phyloP scores from a whole-genome alignment of 2,797 vertebrate species.

The Tadarida brasiliensis region DNA sequence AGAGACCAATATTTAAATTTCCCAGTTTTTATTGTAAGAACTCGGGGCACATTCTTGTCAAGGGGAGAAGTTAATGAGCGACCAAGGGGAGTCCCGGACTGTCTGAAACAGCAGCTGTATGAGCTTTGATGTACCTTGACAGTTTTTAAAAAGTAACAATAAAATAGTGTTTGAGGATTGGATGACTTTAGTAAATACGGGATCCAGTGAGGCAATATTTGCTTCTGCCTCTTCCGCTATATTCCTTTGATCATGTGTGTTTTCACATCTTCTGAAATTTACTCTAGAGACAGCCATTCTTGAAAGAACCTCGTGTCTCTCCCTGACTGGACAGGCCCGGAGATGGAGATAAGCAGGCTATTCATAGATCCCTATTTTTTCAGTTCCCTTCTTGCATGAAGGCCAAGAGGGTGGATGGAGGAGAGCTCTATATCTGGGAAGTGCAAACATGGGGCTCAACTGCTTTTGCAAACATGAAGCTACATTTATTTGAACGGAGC shows the following conservation, averaged over 20 bases:
- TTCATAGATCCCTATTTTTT: background rate
- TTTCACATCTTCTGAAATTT: conserved; percentile 6
- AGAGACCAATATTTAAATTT: background rate
- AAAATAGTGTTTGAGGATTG: conserved; percentile 11
- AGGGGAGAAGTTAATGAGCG: background rate
- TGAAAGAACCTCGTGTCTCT: background rate
- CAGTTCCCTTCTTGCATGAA: background rate
- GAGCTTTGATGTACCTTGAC: background rate
- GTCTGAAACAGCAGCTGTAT: background rate
- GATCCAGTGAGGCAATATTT: background rate
- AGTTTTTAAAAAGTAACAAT: background rate
- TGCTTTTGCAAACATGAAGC: background rate
- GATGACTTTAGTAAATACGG: background rate
- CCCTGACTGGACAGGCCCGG: background rate
- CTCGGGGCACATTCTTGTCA: background rate
- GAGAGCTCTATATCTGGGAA: background rate
- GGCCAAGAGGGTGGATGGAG: background rate
- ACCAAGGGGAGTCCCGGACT: background rate
- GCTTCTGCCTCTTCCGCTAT: background rate
- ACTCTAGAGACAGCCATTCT: background rate
- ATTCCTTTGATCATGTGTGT: background rate
- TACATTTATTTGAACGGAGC: background rate
- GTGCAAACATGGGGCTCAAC: background rate
- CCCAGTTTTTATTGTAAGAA: background rate
- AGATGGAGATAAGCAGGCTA: background rate